Evolutionary conservation across 2,888 invertebrate species (phyloP), one percentile per base, ranked within the genome.

Genomic region (Tupiocoris notatus): DNA sequence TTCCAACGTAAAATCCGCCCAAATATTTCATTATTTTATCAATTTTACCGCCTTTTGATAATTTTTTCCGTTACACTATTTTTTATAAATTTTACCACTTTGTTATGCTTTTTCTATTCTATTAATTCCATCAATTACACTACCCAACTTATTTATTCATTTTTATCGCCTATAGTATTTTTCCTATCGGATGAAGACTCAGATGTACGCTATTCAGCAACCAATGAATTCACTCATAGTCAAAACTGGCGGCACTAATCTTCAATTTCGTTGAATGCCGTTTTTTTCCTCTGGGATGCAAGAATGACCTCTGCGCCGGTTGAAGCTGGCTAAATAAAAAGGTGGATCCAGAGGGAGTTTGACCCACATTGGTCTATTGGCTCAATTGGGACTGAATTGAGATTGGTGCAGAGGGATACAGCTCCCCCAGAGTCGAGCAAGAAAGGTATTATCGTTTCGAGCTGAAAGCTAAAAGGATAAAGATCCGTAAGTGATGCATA

Each of bases 291-390:
- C 39, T 39, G 3, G 39, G 39, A 39, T 39, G 39, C 39, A 39
- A 3, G 12, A 12, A 39, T 12, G 39, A 39, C 39, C 39, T 39
- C 39, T n/a, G n/a, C 39, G 12, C 39, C 12, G 39, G 39, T 7
- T 39, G 12, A 39, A 3, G 39, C 39, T n/a, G 39, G 12, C 12
- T 39, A 12, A 39, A 39, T 39, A 12, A 39, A 39, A 3, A 12
- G 39, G 39, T 7, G 39, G 39, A 39, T 39, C 39, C 39, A 39
- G 39, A 39, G 39, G 39, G 39, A 39, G 39, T 39, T 39, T 73
- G 73, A 73, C 73, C 73, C 73, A 73, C 73, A 73, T 73, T 39
- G 73, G 73, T 73, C 57, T 57, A 73, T 73, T 73, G 73, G 73
- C 73, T 73, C 73, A 73, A 73, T 73, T 73, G 73, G 16, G 54